phyloP scores from a whole-genome alignment of 1,140 invertebrate species.

The Portunus trituberculatus region DNA sequence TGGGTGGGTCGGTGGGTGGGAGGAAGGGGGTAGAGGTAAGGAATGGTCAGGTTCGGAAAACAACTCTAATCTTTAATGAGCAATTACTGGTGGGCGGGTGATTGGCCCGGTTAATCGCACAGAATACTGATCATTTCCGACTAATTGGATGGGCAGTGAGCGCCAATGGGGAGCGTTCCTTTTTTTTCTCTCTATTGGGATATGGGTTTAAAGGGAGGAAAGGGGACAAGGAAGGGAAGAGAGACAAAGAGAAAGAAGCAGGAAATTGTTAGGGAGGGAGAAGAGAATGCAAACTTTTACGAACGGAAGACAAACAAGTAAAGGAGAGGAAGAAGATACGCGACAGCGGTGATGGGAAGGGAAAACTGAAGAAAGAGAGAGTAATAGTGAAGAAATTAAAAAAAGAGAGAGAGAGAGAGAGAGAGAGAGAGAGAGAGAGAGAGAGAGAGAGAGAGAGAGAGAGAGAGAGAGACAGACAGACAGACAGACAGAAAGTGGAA shows the following conservation, averaged over 20 bases:
- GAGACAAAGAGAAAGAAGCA: neutral
- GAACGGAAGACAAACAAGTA: neutral
- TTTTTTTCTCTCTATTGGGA: neutral
- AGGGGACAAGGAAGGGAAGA: neutral
- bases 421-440: neutral
- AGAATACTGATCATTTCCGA: slow-evolving; percentile 22
- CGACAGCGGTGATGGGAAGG: neutral
- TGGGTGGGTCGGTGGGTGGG: neutral
- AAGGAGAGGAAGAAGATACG: neutral
- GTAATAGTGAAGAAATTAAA: neutral
- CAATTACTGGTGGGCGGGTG: neutral
- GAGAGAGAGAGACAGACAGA: no score
- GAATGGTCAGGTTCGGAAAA: neutral
- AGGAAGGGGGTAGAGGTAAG: neutral
- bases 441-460: neutral
- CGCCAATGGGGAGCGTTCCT: neutral
- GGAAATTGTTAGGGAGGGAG: neutral
- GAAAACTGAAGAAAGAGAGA: neutral
- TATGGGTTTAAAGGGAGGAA: neutral
- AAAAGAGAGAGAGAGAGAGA: neutral
- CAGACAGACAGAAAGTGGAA: no score
- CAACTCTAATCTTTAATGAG: slow-evolving; percentile 23
- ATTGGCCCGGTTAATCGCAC: neutral
- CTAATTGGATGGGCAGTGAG: slow-evolving; percentile 18
- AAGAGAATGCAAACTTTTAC: neutral